Base-by-base conservation (phyloP, 2,113 vertebrate species). In the Poeciliopsis turrubarensis region DNA sequence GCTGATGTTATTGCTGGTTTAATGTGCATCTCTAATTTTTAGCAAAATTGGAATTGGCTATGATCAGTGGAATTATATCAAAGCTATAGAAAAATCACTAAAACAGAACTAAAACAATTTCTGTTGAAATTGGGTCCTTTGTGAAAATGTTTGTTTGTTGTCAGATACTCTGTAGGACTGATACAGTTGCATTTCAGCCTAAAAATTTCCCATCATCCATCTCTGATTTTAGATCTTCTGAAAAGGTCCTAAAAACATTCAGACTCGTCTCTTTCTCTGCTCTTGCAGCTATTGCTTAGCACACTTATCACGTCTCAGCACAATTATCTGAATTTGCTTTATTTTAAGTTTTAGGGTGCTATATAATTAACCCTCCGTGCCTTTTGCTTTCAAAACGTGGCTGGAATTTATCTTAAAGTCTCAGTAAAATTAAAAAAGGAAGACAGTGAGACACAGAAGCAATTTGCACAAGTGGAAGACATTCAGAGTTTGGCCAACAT, bases 311-410 rank as follows among this genome's bases (percentile, higher is more conserved):
- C 2, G 51, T 57, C n/a, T 25, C 25, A 57, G 25, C 25, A 57
- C 19, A 57, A n/a, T 57, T 11, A 57, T 57, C 22, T 57, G 51
- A n/a, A 57, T 57, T 57, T 22, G 22, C 22, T 25, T 57, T 57
- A 57, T 9, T 57, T n/a, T 57, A 57, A 25, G 82, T 89, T 86
- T 74, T 86, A 86, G 65, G 76, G 57, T 67, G 66, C 61, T 82
- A 72, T 76, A 70, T 70, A 80, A 81, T 86, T 75, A 41, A 69
- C 68, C 80, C 65, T 61, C 27, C 32, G 34, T 2, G 31, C 25
- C 25, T 57, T 57, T 57, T 57, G 22, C 31, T 17, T 30, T 70
- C 17, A 60, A 30, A 70, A 69, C 47, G 31, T 75, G 72, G 27
- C 26, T 5, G 11, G 32, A n/a, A 66, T 69, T 47, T 37, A 32